A percentile compares a stretch with the other conserved stretches of the same genome.
Conservation (phyloP, 2,888 invertebrate genomes). For the Steromphala cineraria region DNA sequence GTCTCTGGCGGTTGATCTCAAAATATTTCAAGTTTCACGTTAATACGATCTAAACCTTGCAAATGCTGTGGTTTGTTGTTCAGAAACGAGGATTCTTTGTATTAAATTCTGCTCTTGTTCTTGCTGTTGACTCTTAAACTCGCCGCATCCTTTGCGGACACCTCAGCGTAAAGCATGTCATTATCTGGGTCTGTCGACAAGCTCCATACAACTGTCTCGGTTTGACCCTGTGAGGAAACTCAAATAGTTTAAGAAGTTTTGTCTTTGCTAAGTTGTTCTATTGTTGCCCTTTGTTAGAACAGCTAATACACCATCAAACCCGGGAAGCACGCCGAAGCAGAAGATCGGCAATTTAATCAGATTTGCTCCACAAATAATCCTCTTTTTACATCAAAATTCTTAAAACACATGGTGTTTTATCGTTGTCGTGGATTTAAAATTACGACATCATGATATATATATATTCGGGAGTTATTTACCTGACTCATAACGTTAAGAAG, state of each 20-base stretch:
- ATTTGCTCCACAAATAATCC: not conserved
- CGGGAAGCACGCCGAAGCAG: not conserved
- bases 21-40: not conserved
- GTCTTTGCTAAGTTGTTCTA: conserved; percentile 2
- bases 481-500: too few relatives aligned
- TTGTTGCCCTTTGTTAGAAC: not conserved
- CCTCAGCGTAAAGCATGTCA: not conserved
- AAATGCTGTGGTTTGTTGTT: not conserved
- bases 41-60: not conserved
- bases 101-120: not conserved
- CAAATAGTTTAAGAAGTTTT: not conserved
- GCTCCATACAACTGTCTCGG: not conserved
- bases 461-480: too few relatives aligned
- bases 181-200: not conserved
- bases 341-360: not conserved
- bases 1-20: not conserved
- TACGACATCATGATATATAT: too few relatives aligned
- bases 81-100: not conserved
- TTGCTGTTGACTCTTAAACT: not conserved
- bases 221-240: not conserved
- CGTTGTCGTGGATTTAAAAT: too few relatives aligned
- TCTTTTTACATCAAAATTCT: not conserved
- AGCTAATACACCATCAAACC: not conserved
- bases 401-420: not conserved
- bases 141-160: not conserved